phyloP scores from a whole-genome alignment of 1,140 invertebrate genomes.

The Lepidurus packardi region DNA sequence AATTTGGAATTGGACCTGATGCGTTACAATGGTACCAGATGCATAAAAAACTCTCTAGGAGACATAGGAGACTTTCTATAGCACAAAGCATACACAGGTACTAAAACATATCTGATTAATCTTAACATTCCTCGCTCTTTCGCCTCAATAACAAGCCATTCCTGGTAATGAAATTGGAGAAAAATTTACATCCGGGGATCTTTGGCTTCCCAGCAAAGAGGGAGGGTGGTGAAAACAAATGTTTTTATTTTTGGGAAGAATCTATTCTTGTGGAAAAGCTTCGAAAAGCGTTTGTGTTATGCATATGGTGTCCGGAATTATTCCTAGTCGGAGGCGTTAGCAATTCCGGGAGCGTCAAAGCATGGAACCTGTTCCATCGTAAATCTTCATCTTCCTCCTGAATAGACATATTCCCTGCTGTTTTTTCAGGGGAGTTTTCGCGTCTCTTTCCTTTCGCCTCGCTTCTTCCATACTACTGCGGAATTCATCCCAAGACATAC shows the following conservation, averaged over 20 bases:
- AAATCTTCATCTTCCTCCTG: background rate
- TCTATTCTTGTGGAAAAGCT: too few species aligned
- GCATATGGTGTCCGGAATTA: background rate
- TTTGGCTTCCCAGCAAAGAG: too few species aligned
- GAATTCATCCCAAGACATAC: too few species aligned
- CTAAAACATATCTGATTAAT: too few species aligned
- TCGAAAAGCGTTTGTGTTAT: too few species aligned
- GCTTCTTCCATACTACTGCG: too few species aligned
- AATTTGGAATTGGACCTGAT: constrained; percentile 3
- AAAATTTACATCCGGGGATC: too few species aligned
- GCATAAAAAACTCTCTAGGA: background rate
- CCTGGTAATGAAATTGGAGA: too few species aligned
- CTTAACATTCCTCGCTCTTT: too few species aligned
- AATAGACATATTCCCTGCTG: background rate
- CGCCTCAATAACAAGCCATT: too few species aligned
- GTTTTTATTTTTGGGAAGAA: too few species aligned
- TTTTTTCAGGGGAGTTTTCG: background rate
- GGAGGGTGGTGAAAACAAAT: too few species aligned
- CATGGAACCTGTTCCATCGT: background rate
- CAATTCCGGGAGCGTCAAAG: constrained; percentile 1
- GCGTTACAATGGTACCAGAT: background rate
- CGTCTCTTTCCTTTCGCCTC: background rate
- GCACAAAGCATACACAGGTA: background rate
- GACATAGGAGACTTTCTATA: background rate
- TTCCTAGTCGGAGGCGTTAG: background rate